These are phyloP conservation scores for Amiota communis DNA, from an alignment of 2,888 invertebrate genomes.

Conservation along the genomic window DNA sequence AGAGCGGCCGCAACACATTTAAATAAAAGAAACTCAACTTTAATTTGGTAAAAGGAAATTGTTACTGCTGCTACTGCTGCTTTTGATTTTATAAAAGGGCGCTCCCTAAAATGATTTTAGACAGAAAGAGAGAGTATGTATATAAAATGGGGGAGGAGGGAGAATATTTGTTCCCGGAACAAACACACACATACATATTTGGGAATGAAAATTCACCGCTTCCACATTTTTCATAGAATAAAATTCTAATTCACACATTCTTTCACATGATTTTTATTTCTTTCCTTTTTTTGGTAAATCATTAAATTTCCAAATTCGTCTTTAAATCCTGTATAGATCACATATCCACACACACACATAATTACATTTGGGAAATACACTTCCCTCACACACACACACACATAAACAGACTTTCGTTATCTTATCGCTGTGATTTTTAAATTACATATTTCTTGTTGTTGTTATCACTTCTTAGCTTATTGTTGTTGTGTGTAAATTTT, in stretches of 20 bases:
- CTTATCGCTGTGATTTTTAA: conserved; percentile 8
- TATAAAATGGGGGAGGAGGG: neutral
- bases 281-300: neutral
- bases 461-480: no score
- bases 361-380: neutral
- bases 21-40: no score
- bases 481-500: no score
- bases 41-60: no score
- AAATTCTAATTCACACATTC: neutral
- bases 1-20: no score
- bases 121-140: no score
- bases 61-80: neutral
- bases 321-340: conserved; percentile 5
- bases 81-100: conserved; percentile 5
- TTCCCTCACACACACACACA: conserved; percentile 19
- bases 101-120: neutral
- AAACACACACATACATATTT: no score
- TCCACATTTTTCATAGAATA: neutral
- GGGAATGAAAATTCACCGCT: no score
- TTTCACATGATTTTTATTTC: neutral
- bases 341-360: conserved; percentile 29
- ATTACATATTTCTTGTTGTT: neutral
- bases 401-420: neutral
- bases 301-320: neutral
- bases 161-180: neutral